phyloP scores from a whole-genome alignment of 2,888 invertebrate species.

The Sinhomidia bicolor region DNA sequence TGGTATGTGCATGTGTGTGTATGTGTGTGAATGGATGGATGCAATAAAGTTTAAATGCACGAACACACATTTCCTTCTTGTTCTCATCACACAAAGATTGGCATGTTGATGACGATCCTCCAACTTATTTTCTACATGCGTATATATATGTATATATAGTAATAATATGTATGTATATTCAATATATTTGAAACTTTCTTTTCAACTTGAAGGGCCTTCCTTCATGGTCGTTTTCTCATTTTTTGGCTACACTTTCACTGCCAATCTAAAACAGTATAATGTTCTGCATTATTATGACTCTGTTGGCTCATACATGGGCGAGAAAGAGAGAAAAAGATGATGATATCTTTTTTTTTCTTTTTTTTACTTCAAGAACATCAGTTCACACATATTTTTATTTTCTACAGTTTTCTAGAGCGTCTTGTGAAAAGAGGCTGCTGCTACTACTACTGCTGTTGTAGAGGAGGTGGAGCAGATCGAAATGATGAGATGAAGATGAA shows the following conservation, averaged over 20 bases:
- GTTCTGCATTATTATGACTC: conserved; percentile 6
- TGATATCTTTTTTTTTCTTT: not conserved
- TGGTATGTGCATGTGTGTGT: too few species aligned
- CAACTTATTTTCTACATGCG: conserved; percentile 1
- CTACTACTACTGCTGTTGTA: not conserved
- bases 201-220: conserved; percentile 54
- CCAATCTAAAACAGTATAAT: not conserved
- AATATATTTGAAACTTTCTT: conserved; percentile 39
- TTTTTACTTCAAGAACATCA: not conserved
- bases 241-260: not conserved
- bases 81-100: conserved; percentile 13
- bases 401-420: not conserved
- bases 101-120: not conserved
- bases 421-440: not conserved
- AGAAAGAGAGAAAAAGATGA: not conserved
- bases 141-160: conserved; percentile 6
- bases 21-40: not conserved
- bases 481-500: conserved; percentile 27
- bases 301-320: not conserved
- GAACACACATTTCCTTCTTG: conserved; percentile 13
- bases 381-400: conserved; percentile 42
- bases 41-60: conserved; percentile 13
- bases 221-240: not conserved
- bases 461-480: conserved; percentile 52
- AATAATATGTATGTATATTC: not conserved